phyloP scores from a whole-genome alignment of 2,797 vertebrate species.

The Echeneis naucrates region DNA sequence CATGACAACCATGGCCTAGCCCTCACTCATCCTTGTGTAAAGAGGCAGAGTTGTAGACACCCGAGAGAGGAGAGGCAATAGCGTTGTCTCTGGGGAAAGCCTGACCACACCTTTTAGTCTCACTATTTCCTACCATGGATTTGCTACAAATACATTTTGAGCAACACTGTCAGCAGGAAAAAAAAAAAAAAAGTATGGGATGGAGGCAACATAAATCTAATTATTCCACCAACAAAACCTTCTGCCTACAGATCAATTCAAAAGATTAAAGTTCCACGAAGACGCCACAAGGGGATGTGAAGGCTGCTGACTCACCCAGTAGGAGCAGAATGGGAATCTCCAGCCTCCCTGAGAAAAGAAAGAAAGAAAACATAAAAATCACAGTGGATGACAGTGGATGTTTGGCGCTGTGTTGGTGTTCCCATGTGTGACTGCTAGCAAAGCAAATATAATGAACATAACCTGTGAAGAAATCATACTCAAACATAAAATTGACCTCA shows the following conservation, averaged over 20 bases:
- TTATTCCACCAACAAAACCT: background rate
- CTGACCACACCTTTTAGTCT: background rate
- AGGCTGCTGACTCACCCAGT: background rate
- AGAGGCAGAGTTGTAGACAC: constrained; percentile 19
- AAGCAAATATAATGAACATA: no score
- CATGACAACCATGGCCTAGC: constrained; percentile 49
- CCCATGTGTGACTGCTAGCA: no score
- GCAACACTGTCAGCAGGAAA: background rate
- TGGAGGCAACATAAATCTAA: background rate
- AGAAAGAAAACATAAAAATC: background rate
- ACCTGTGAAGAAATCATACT: background rate
- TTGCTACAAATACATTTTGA: background rate
- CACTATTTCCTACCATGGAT: background rate
- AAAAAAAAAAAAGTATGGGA: no score
- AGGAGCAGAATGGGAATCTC: no score
- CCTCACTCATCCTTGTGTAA: constrained; percentile 9
- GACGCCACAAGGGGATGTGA: no score
- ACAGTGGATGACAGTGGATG: background rate
- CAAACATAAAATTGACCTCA: background rate
- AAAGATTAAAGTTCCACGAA: background rate
- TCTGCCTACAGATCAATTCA: background rate
- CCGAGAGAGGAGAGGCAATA: constrained; percentile 8
- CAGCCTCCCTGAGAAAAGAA: no score
- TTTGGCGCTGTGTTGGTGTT: no score
- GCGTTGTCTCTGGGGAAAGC: constrained; percentile 6